phyloP scores from a whole-genome alignment of 2,797 vertebrate genomes.

The Falco naumanni region DNA sequence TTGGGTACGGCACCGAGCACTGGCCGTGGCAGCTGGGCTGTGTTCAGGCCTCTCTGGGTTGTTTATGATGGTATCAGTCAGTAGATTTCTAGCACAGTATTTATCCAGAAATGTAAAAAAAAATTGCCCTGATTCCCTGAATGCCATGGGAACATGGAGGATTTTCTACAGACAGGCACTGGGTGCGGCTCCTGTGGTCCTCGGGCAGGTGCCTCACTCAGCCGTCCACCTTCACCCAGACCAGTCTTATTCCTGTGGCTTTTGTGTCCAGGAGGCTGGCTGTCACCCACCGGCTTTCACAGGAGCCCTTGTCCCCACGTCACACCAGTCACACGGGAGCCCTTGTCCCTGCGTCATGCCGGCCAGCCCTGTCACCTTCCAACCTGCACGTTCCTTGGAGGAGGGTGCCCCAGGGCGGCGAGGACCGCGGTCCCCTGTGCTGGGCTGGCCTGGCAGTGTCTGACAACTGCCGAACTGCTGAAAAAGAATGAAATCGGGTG shows the following conservation, averaged over 20 bases:
- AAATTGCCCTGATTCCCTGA: neutral
- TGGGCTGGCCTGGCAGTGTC: neutral
- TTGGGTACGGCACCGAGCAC: neutral
- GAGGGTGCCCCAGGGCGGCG: rapidly evolving
- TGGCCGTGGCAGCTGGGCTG: neutral
- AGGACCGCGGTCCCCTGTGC: neutral
- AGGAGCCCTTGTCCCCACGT: neutral
- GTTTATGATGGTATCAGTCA: neutral
- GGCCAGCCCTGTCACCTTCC: neutral
- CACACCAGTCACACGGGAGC: neutral
- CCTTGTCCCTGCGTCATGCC: rapidly evolving
- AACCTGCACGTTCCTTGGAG: neutral
- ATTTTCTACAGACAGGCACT: rapidly evolving
- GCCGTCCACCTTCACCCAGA: neutral
- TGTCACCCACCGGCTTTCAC: neutral
- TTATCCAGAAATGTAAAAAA: neutral
- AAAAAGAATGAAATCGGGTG: neutral
- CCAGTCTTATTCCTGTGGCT: neutral
- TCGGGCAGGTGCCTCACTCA: neutral
- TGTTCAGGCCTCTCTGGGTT: neutral
- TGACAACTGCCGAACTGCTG: neutral
- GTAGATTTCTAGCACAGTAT: neutral
- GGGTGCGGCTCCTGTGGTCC: rapidly evolving
- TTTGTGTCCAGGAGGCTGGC: neutral
- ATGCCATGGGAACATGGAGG: rapidly evolving